Conservation (phyloP, 2,797 vertebrate genomes). For the Geotrypetes seraphini region DNA sequence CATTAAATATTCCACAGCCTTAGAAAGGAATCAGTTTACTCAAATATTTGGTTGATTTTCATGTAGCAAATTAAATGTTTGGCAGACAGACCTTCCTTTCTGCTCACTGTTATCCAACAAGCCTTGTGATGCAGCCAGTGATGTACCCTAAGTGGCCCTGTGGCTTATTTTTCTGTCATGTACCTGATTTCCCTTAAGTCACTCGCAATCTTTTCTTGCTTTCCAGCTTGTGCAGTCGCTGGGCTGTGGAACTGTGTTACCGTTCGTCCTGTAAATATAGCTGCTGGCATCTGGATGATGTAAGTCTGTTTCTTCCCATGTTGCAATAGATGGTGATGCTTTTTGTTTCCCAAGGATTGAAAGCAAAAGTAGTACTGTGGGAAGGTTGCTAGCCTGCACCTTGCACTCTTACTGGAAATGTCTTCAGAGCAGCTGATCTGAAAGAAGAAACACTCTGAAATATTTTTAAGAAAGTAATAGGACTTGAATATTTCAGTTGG, state of each 20-base stretch:
- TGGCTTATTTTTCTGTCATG: not conserved
- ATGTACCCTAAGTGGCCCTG: not conserved
- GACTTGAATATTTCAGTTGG: too few relatives aligned
- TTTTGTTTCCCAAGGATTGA: too few relatives aligned
- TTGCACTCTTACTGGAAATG: too few relatives aligned
- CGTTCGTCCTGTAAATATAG: slow-evolving; percentile 87
- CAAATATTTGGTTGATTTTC: not conserved
- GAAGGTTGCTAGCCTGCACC: too few relatives aligned
- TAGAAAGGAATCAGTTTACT: not conserved
- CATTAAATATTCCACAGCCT: too few relatives aligned
- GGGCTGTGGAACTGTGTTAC: slow-evolving; percentile 94
- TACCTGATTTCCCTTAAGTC: not conserved
- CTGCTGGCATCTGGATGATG: slow-evolving; percentile 96
- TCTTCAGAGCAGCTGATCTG: too few relatives aligned
- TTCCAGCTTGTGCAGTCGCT: slow-evolving; percentile 75
- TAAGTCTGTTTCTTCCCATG: slow-evolving; percentile 58
- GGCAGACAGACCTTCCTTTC: too few relatives aligned
- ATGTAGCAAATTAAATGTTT: accelerated
- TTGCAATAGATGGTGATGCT: too few relatives aligned
- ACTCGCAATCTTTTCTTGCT: slow-evolving; percentile 12
- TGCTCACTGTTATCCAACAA: too few relatives aligned
- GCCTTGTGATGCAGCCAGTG: not conserved
- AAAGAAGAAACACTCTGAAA: too few relatives aligned
- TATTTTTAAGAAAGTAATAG: too few relatives aligned
- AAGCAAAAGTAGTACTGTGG: too few relatives aligned